A percentile compares a stretch with the other conserved stretches of the same genome.
phyloP scores from a whole-genome alignment of 1,140 invertebrate species.

The Ceratina australensis region DNA sequence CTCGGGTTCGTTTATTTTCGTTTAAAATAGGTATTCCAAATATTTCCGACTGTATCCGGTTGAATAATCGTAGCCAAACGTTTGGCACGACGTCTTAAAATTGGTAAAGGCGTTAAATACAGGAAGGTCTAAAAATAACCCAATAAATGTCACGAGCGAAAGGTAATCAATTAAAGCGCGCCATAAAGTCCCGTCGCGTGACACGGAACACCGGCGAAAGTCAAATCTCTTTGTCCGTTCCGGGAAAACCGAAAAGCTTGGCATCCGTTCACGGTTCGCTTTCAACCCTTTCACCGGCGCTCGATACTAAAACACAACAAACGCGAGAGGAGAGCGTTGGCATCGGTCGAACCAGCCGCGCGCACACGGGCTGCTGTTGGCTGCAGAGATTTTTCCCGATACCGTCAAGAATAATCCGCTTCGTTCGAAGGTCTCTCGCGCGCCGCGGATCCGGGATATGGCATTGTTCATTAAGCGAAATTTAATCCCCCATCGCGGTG shows the following conservation, averaged over 20 bases:
- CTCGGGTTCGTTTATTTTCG: too few relatives aligned
- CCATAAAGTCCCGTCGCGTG: background rate
- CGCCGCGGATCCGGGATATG: background rate
- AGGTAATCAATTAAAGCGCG: background rate
- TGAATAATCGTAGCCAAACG: too few relatives aligned
- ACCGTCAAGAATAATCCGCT: conserved; percentile 35
- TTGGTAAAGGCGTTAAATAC: too few relatives aligned
- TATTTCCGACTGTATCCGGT: too few relatives aligned
- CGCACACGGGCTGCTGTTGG: background rate
- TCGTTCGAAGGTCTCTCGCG: background rate
- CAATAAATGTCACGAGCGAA: background rate
- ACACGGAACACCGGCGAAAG: background rate
- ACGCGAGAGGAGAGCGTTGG: background rate
- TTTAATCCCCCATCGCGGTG: conserved; percentile 47
- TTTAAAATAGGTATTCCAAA: too few relatives aligned
- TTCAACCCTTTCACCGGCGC: background rate
- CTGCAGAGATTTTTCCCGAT: conserved; percentile 15
- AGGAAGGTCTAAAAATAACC: background rate
- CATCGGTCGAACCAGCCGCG: background rate
- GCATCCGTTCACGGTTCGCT: background rate
- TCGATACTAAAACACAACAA: background rate
- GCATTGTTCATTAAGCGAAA: conserved; percentile 51
- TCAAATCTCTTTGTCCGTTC: conserved; percentile 1
- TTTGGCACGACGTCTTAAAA: too few relatives aligned
- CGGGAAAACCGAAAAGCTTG: background rate